Percentiles rank a stretch among this genome's conserved stretches.
phyloP scores from a whole-genome alignment of 1,140 invertebrate species.

The Drusus annulatus region DNA sequence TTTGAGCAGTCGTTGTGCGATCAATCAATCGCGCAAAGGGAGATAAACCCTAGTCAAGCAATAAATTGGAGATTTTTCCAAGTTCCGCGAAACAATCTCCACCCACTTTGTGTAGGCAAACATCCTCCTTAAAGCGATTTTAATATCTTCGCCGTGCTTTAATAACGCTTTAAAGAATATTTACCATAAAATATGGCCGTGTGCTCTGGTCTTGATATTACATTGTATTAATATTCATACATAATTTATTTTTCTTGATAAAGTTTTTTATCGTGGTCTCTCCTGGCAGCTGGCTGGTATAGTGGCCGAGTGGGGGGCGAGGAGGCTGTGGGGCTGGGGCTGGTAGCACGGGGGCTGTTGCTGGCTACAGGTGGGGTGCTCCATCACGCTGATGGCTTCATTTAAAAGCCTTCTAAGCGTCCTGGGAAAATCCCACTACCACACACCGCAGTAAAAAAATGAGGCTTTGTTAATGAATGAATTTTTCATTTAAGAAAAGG shows the following conservation, averaged over 20 bases:
- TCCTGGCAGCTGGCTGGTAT: slow-evolving; percentile 35
- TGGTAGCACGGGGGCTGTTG: background rate
- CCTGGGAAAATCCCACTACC: background rate
- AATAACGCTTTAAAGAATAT: slow-evolving; percentile 56
- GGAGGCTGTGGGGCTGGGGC: background rate
- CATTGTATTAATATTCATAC: slow-evolving; percentile 59
- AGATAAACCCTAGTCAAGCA: slow-evolving; percentile 29
- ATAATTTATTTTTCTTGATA: slow-evolving; percentile 58
- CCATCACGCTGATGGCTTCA: slow-evolving; percentile 55
- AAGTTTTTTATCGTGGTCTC: slow-evolving; percentile 55
- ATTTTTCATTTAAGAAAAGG: too few relatives aligned
- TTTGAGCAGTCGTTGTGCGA: background rate
- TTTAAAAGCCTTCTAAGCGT: slow-evolving; percentile 41
- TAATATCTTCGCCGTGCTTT: slow-evolving; percentile 42
- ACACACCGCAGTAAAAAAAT: too few relatives aligned
- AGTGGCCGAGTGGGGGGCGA: too few relatives aligned
- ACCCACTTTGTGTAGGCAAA: slow-evolving; percentile 43
- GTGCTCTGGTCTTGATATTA: slow-evolving; percentile 53
- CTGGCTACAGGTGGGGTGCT: slow-evolving; percentile 55
- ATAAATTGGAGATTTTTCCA: slow-evolving; percentile 8
- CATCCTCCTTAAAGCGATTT: slow-evolving; percentile 43
- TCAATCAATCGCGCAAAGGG: background rate
- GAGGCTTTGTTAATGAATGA: too few relatives aligned
- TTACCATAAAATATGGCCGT: slow-evolving; percentile 56
- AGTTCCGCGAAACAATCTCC: slow-evolving; percentile 29